phyloP scores from a whole-genome alignment of 2,888 invertebrate species.

The Drosophila nr. perissopoda region DNA sequence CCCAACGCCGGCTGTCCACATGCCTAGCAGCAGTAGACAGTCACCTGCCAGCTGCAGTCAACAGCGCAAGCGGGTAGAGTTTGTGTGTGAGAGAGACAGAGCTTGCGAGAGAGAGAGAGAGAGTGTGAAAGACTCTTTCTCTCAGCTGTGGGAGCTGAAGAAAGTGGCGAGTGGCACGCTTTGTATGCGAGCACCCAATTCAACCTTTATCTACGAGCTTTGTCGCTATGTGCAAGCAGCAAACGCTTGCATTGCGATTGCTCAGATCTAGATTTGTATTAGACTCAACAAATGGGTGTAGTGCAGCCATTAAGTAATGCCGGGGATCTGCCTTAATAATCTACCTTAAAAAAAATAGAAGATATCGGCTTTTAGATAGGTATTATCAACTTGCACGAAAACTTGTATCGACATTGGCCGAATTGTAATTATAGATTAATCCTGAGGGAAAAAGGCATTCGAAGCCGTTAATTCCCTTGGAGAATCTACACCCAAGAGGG shows the following conservation, averaged over 20 bases:
- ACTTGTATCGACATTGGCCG: not conserved
- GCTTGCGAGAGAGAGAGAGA: constrained; percentile 1
- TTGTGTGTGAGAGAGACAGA: not conserved
- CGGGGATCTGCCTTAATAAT: not conserved
- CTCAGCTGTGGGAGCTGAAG: constrained; percentile 23
- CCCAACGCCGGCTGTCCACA: constrained; percentile 17
- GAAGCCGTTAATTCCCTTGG: not conserved
- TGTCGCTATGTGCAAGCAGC: constrained; percentile 6
- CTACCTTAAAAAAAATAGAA: not conserved
- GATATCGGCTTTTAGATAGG: not conserved
- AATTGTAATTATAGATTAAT: not conserved
- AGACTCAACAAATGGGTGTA: constrained; percentile 8
- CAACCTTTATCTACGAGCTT: constrained; percentile 7
- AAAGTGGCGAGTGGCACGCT: constrained; percentile 30
- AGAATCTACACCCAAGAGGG: not conserved
- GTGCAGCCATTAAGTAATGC: constrained; percentile 1
- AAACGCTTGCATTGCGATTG: constrained; percentile 12
- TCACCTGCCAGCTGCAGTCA: constrained; percentile 11
- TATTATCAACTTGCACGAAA: not conserved
- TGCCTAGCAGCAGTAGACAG: not conserved
- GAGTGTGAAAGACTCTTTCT: not conserved
- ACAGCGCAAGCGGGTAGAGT: not conserved
- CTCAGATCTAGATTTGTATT: not conserved
- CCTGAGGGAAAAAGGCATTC: not conserved
- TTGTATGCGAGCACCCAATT: constrained; percentile 18